Evolutionary conservation across 2,888 invertebrate genomes (phyloP).

Genomic region (Oxycera nigricornis): DNA sequence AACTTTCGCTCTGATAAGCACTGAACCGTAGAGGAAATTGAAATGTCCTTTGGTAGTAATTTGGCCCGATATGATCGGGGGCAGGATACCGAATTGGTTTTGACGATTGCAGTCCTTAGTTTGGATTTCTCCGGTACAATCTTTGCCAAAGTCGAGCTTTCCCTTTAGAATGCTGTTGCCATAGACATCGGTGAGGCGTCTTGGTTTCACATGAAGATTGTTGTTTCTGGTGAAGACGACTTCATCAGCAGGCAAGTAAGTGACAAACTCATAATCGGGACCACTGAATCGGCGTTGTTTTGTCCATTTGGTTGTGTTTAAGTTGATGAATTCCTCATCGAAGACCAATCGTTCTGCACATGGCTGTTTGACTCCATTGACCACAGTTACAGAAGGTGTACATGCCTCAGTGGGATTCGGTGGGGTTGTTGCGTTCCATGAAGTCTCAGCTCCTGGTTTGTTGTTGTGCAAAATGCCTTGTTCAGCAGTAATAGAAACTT

Average conservation of each 20-base stretch:
- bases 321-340: conserved; percentile 54
- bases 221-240: conserved; percentile 50
- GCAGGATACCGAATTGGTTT: conserved; percentile 63
- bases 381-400: neutral
- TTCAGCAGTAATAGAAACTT: no score
- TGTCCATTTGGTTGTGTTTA: conserved; percentile 54
- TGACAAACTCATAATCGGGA: conserved; percentile 57
- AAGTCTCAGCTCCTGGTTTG: neutral
- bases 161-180: conserved; percentile 21
- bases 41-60: conserved; percentile 69
- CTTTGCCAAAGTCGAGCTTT: conserved; percentile 51
- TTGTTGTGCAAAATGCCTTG: no score
- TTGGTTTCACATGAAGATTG: conserved; percentile 51
- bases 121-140: conserved; percentile 54
- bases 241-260: conserved; percentile 48
- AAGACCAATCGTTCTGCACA: conserved; percentile 56
- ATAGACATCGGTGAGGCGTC: conserved; percentile 42
- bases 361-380: conserved; percentile 32
- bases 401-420: neutral
- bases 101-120: conserved; percentile 53
- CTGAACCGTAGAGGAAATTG: conserved; percentile 72
- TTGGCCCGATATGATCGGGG: conserved; percentile 72
- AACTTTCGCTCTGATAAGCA: conserved; percentile 74
- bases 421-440: no score
- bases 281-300: conserved; percentile 55